Conservation (phyloP, 2,113 vertebrate species). For the Rhizomys pruinosus region DNA sequence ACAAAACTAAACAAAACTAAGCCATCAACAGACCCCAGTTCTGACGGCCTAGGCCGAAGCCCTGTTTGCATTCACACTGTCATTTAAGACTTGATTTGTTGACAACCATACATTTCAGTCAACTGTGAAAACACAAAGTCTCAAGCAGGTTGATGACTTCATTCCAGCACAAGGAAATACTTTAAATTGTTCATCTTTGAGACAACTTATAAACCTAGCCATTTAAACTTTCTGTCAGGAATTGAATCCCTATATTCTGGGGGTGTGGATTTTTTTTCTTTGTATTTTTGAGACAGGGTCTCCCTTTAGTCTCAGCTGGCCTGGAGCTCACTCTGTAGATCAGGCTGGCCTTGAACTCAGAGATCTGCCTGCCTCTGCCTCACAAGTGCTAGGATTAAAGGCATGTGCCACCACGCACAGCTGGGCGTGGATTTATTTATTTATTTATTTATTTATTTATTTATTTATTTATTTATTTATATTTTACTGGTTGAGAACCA, state of each 20-base stretch:
- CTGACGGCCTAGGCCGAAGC: neutral
- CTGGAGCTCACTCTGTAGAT: too few relatives aligned
- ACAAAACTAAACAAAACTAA: neutral
- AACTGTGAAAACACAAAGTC: constrained; percentile 75
- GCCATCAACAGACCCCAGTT: neutral
- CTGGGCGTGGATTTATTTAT: neutral
- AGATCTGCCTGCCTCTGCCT: too few relatives aligned
- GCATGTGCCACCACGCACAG: too few relatives aligned
- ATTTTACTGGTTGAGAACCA: constrained; percentile 47
- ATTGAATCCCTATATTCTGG: constrained; percentile 32
- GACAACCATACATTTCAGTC: constrained; percentile 34
- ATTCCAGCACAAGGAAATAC: constrained; percentile 51
- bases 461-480: neutral
- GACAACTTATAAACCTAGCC: constrained; percentile 69
- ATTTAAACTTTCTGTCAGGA: constrained; percentile 55
- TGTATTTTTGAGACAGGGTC: too few relatives aligned
- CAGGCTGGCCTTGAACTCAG: too few relatives aligned
- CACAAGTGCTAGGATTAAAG: too few relatives aligned
- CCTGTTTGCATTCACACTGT: neutral
- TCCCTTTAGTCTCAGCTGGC: too few relatives aligned
- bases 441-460: too few relatives aligned
- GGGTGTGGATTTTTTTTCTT: neutral
- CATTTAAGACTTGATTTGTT: neutral
- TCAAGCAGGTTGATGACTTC: constrained; percentile 66
- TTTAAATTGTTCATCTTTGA: constrained; percentile 59